phyloP scores from a whole-genome alignment of 2,888 invertebrate species.

The Alloscopus bannaensis region DNA sequence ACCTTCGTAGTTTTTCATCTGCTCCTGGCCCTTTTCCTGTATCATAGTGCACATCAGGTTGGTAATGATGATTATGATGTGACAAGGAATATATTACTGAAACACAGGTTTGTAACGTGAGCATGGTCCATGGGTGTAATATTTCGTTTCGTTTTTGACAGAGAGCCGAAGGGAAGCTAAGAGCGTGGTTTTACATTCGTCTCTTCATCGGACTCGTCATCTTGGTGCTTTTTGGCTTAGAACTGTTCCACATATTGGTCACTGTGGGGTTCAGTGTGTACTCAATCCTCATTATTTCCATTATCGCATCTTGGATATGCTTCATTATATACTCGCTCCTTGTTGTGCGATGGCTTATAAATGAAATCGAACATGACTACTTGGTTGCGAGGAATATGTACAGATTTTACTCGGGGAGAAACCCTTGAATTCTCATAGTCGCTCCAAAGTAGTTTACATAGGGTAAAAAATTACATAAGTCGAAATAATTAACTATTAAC shows the following conservation, averaged over 20 bases:
- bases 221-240: constrained; percentile 49
- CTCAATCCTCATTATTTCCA: constrained; percentile 57
- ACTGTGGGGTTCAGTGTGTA: constrained; percentile 54
- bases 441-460: no score
- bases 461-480: no score
- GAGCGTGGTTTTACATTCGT: constrained; percentile 59
- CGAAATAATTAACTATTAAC: no score
- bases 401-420: constrained; percentile 62
- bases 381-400: constrained; percentile 62
- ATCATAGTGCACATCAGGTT: constrained; percentile 63
- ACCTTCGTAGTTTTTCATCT: constrained; percentile 56
- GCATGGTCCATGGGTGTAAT: no score
- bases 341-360: constrained; percentile 60
- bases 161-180: constrained; percentile 57
- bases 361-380: constrained; percentile 61
- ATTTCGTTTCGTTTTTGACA: constrained; percentile 26
- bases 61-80: neutral
- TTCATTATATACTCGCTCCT: constrained; percentile 63
- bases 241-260: constrained; percentile 50
- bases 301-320: constrained; percentile 60
- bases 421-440: no score
- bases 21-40: constrained; percentile 53
- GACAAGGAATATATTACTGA: no score
- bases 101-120: no score
- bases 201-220: constrained; percentile 57